Base-by-base conservation (phyloP, 2,113 vertebrate genomes). In the Toxostoma redivivum region DNA sequence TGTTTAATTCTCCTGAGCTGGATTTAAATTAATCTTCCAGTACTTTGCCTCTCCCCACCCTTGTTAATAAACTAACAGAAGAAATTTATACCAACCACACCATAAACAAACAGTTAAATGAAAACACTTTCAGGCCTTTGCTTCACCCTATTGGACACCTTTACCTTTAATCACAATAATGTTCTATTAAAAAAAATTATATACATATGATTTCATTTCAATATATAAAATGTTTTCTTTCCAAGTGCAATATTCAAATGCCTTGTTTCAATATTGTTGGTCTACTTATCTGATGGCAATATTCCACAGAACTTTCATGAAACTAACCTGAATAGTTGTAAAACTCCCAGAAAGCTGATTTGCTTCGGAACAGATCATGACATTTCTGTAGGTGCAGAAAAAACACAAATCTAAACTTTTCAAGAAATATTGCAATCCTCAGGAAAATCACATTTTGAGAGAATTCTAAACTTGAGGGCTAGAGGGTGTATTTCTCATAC, bases 1-100 rank as follows among this genome's bases (percentile, higher is more conserved):
- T 96, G 95, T 97, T 94, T 89, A 95, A 96, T 97, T 98, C 94
- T 96, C 97, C 95, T 92, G 47, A 96, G 95, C 91, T 94, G 95
- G 93, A 96, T 97, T 92, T 98, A 98, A 98, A 98, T 97, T 97
- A 97, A 81, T 90, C 47, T 94, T 71, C 51, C 38, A 86, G 50
- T 67, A 60, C 81, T 91, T 85, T 56, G 65, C 54, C 66, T 83
- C 87, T 70, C 86, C 80, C 58, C 80, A 77, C 37, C 45, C 57
- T 78, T 80, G 40, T 80, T 85, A 86, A 71, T 86, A 87, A 95
- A 95, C 57, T 80, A 92, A 90, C 56, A 95, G 92, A 97, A 91
- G 88, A 54, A 67, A 42, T 81, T 88, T 93, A 54, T 81, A 66
- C 54, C 53, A 72, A 79, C 44, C 35, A 77, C 24, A 47, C 20